A percentile compares a stretch with the other conserved stretches of the same genome.
Evolutionary conservation across 2,888 invertebrate genomes (phyloP).

Genomic region (Stictocephala bisonia): DNA sequence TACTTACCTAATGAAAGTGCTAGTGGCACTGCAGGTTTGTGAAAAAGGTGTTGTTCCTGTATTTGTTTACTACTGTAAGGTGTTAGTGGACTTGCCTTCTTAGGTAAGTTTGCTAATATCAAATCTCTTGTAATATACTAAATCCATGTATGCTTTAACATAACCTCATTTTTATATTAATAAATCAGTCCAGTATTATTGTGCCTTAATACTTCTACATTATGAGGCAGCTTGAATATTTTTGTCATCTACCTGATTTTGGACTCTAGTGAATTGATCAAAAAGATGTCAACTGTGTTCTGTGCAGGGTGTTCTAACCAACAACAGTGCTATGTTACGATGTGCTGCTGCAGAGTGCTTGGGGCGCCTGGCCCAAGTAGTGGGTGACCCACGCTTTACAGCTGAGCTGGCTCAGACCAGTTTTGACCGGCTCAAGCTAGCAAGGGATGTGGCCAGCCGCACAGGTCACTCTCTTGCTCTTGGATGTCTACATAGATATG

Average conservation of each 20-base stretch:
- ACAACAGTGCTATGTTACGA: conserved; percentile 81
- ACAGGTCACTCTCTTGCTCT: conserved; percentile 91
- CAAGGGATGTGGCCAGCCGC: conserved; percentile 86
- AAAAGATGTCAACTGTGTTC: conserved; percentile 26
- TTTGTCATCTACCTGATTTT: conserved; percentile 28
- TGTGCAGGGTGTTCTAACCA: conserved; percentile 76
- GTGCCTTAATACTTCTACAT: conserved; percentile 1
- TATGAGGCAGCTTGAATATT: conserved; percentile 18
- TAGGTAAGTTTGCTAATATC: too few relatives aligned
- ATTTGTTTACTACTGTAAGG: too few relatives aligned
- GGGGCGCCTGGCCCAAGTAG: conserved; percentile 92
- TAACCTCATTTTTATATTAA: too few relatives aligned
- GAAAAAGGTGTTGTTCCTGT: too few relatives aligned
- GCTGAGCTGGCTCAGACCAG: conserved; percentile 90
- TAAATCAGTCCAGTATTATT: conserved; percentile 18
- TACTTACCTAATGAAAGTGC: too few relatives aligned
- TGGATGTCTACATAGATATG: conserved; percentile 95
- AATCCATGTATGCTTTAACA: too few relatives aligned
- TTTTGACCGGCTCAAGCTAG: conserved; percentile 87
- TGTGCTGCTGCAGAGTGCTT: conserved; percentile 96
- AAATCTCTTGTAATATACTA: too few relatives aligned
- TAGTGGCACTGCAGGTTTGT: too few relatives aligned
- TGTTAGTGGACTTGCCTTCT: too few relatives aligned
- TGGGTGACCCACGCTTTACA: conserved; percentile 87
- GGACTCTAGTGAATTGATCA: too few relatives aligned